Evolutionary conservation across 2,113 vertebrate genomes (phyloP), one percentile per base, ranked within the genome.

Genomic region (Dromiciops gliroides): DNA sequence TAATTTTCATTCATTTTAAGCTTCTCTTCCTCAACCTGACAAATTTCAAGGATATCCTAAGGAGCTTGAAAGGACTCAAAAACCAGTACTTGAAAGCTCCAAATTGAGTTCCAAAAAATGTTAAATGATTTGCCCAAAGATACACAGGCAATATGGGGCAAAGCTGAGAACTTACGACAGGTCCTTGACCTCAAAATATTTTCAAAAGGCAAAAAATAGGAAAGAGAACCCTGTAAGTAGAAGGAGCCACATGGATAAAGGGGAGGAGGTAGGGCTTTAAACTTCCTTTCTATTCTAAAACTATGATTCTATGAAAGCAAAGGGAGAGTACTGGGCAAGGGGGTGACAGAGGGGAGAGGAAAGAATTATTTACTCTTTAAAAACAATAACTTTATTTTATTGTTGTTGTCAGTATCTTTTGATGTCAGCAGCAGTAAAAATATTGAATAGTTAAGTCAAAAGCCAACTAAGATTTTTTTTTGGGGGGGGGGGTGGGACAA

Each of bases 1-100:
- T 94, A 53, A 94, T 93, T 95, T 96, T 93, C 47, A 94, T 89
- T 94, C 51, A 75, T 3, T 90, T 94, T 96, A 96, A 96, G 8
- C 3, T 49, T 23, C 26, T 50, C 50, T 50, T 51, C 50, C 91
- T 96, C 22, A 56, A 50, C 93, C 75, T 89, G 50, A 92, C 25
- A 52, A 37, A 93, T 25, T 95, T 16, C 37, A 1, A 60, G 8
- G 37, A 53, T 95, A 48, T 3, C 51, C 2, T 3, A 91, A 51
- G 50, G 52, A 94, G 49, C 94, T 90, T 94, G 67, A 93, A 92
- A 96, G 24, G 16, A 11, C n/a, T 91, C 53, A 92, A 44, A 60
- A 10, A 93, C 93, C 2, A 91, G 51, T 89, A 95, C 24, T 51
- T 47, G 10, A 31, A 91, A 3, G 51, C 48, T 90, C 48, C 22